Evolutionary conservation across 2,888 invertebrate species (phyloP), one percentile per base, ranked within the genome.

Genomic region (Caenorhabditis panamensis): DNA sequence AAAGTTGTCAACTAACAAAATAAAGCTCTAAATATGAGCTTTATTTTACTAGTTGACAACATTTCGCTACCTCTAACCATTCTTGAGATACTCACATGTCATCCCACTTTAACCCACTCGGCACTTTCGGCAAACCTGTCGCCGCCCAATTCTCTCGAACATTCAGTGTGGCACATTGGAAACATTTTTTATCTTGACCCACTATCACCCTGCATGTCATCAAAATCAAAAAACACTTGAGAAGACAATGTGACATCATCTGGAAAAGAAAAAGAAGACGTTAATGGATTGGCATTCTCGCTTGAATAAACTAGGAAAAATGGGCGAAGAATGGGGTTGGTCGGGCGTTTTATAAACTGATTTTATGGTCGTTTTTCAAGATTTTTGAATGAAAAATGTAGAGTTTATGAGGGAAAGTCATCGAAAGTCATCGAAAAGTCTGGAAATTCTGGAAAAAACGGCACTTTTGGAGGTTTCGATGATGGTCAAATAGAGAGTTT

Each of bases 61-160:
- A 41, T 41, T 41, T 13, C 13, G 6, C 13, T 13, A 41, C 13
- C 13, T 41, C 13, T 41, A 6, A 11, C 41, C 6, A 41, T 41
- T 53, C 26, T 22, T 26, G 1, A 24, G 16, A 18, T 41, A 47
- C 75, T 56, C 37, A 76, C 76, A 22, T 9, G 6, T 49, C 28
- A 28, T 76, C 68, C 8, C 24, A 82, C 0, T 28, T 24, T 20
- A 82, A 11, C 0, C 20, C 67, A 20, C 53, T 28, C 5, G 82
- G 82, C 18, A 37, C 49, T 9, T 24, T 26, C 4, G 83, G 81
- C 22, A 83, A 37, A 2, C 71, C 72, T n/a, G 81, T 83, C 11
- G 68, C 49, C 8, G 71, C 75, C 83, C 83, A 83, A 41, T 83
- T 79, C 18, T 61, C 76, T 49, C 51, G 37, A 28, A 83, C 36